Base-by-base conservation (phyloP, 1,140 invertebrate genomes). In the Papilio machaon region DNA sequence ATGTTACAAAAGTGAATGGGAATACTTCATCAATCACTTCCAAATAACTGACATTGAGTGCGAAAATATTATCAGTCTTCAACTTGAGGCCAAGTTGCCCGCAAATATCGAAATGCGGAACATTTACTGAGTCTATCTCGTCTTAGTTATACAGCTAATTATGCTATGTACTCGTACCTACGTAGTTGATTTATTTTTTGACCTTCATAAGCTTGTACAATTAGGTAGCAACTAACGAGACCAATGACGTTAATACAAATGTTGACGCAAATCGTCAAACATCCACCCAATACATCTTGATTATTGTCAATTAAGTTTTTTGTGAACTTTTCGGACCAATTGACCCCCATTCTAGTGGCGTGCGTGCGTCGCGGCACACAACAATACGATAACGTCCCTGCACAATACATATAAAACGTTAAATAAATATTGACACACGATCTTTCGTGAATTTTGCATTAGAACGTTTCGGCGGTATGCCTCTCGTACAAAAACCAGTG, bases 301-400 rank as follows among this genome's bases (percentile, higher is more conserved):
- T 93, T 89, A 90, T 82, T 85, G 87, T 87, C 91, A 85, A 89
- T 92, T 90, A 91, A 87, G 84, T 88, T 91, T 91, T 92, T 91
- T 87, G 87, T 89, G 89, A 91, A 88, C 86, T 88, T 89, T 88
- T 88, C 82, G 85, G 85, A 81, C 81, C 87, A 94, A 90, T 92
- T 94, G 91, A 94, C 91, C 90, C 87, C 81, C 82, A 83, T 90
- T 91, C 80, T 77, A 64, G 83, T 79, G 87, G 84, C 85, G 85
- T 83, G 87, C 90, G 88, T 88, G 89, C 86, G 85, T 79, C 64
- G 75, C 81, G 85, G 89, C 91, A 91, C 88, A 87, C 85, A 84
- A 80, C 85, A 84, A 80, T 73, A 82, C 74, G 77, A 35, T 46
- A 43, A 82, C 30, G 60, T 70, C n/a, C 19, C 58, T 60, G 58